Evolutionary conservation across 2,797 vertebrate genomes (phyloP).

Genomic region (Pogoniulus pusillus): DNA sequence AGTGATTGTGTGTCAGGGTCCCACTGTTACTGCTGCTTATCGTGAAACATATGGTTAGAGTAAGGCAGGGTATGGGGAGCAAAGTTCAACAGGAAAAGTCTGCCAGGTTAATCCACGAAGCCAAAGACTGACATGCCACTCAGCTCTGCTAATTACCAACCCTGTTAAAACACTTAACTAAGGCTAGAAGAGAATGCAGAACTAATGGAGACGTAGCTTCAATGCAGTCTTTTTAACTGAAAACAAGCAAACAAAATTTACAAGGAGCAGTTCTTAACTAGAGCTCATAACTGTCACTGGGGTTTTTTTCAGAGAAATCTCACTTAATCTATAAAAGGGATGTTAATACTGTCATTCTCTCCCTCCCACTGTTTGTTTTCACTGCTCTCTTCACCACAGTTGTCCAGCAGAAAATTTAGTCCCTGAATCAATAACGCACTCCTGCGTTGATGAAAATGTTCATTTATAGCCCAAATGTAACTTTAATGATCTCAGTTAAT

Average conservation of each 20-base stretch:
- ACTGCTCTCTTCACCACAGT: not conserved
- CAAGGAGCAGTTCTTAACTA: not conserved
- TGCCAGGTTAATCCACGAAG: not conserved
- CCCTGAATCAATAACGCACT: not conserved
- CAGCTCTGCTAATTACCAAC: constrained; percentile 1
- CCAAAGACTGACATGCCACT: not conserved
- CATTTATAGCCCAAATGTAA: not conserved
- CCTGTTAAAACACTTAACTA: not conserved
- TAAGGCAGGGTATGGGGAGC: not conserved
- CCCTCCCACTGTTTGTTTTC: not conserved
- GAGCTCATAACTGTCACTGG: not conserved
- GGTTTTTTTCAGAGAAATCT: not conserved
- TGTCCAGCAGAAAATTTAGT: not conserved
- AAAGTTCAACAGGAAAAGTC: not conserved
- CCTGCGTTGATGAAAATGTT: not conserved
- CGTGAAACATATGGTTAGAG: constrained; percentile 31
- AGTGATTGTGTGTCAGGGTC: not conserved
- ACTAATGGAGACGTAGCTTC: not conserved
- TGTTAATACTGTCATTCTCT: not conserved
- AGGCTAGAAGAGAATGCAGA: not conserved
- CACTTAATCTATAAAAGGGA: not conserved
- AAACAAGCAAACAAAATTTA: not conserved
- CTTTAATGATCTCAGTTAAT: not conserved
- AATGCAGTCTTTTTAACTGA: not conserved
- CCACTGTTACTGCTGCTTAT: not conserved